A percentile compares a stretch with the other conserved stretches of the same genome.
Evolutionary conservation across 2,888 invertebrate genomes (phyloP).

Genomic region (Autographa pulchrina): DNA sequence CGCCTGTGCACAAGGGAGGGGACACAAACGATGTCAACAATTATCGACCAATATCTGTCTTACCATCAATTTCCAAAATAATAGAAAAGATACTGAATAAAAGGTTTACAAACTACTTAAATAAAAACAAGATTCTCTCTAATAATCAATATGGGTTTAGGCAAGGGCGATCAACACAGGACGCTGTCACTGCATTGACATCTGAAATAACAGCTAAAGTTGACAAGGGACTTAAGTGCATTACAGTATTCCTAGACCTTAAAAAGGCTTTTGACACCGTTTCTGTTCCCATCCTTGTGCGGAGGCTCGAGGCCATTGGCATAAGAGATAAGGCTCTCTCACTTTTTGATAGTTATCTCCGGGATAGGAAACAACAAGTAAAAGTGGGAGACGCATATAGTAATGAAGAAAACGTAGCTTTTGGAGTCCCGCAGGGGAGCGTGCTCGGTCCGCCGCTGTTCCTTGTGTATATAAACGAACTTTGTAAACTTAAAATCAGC

Average conservation of each 20-base stretch:
- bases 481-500: conserved; percentile 2
- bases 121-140: conserved; percentile 14
- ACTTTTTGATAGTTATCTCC: conserved; percentile 15
- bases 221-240: conserved; percentile 15
- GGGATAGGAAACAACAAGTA: conserved; percentile 10
- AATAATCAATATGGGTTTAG: conserved; percentile 28
- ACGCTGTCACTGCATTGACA: not conserved
- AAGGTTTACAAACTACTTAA: conserved; percentile 21
- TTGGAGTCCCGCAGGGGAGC: too few relatives aligned
- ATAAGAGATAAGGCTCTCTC: conserved; percentile 13
- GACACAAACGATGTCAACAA: too few relatives aligned
- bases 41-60: too few relatives aligned
- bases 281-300: too few relatives aligned
- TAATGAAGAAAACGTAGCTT: conserved; percentile 17
- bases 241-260: conserved; percentile 14
- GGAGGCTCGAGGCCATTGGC: conserved; percentile 17
- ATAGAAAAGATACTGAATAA: conserved; percentile 28
- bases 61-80: too few relatives aligned
- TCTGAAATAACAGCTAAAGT: conserved; percentile 13
- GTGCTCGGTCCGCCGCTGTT: too few relatives aligned
- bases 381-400: conserved; percentile 9
- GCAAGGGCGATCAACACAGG: conserved; percentile 15
- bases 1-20: too few relatives aligned
- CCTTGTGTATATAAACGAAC: too few relatives aligned
- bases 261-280: too few relatives aligned